Percentiles rank a stretch among this genome's conserved stretches.
Evolutionary conservation across 2,797 vertebrate genomes (phyloP).

Genomic region (Sardinella longiceps): DNA sequence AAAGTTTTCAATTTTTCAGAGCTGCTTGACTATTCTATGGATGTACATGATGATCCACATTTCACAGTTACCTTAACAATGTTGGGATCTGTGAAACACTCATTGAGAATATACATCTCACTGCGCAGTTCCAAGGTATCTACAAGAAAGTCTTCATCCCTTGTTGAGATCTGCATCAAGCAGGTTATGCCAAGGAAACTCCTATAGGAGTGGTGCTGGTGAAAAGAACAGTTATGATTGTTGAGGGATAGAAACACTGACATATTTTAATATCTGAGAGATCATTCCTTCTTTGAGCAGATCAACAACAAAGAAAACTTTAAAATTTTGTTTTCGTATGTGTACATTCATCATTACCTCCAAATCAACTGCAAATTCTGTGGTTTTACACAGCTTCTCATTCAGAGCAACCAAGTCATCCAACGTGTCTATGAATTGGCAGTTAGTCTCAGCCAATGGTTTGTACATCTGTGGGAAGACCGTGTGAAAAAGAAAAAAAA

Average conservation of each 20-base stretch:
- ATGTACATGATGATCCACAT: background rate
- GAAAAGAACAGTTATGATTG: background rate
- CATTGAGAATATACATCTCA: conserved; percentile 91
- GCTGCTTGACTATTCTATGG: background rate
- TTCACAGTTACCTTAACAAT: conserved; percentile 86
- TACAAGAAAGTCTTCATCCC: conserved; percentile 90
- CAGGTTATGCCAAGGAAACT: conserved; percentile 93
- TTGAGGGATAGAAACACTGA: background rate
- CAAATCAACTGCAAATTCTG: conserved; percentile 93
- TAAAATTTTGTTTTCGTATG: too few species aligned
- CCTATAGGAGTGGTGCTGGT: conserved; percentile 95
- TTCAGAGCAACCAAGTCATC: conserved; percentile 88
- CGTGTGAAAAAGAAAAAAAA: background rate
- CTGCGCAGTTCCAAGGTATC: conserved; percentile 88
- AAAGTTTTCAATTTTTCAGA: too few species aligned
- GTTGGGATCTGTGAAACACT: conserved; percentile 88
- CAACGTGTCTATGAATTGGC: conserved; percentile 82
- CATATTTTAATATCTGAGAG: background rate
- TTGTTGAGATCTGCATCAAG: conserved; percentile 95
- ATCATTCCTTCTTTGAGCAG: background rate
- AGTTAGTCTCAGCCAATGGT: conserved; percentile 79
- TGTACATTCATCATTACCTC: conserved; percentile 85
- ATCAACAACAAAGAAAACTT: too few species aligned
- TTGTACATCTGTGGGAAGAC: conserved; percentile 77
- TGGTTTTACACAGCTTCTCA: conserved; percentile 81